Evolutionary conservation across 1,140 invertebrate species (phyloP).

Genomic region (Battus philenor): DNA sequence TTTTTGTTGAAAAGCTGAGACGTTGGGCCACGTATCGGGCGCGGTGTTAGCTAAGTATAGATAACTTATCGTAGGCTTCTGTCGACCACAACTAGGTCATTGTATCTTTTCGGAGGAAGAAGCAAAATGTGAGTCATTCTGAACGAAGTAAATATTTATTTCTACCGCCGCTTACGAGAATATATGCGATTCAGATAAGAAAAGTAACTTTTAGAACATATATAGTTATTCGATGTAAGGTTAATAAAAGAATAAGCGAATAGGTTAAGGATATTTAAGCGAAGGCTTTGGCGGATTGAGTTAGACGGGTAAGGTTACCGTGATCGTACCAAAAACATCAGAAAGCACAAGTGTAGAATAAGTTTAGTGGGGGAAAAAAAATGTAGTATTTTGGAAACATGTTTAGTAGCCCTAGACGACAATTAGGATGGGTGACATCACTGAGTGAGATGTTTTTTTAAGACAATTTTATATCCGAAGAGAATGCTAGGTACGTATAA

Average conservation of each 20-base stretch:
- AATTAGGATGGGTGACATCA: slow-evolving; percentile 37
- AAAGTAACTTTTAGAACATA: slow-evolving; percentile 58
- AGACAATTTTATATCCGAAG: slow-evolving; percentile 53
- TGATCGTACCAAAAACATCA: slow-evolving; percentile 44
- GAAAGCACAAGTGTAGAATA: slow-evolving; percentile 53
- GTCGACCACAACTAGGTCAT: slow-evolving; percentile 5
- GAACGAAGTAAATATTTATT: slow-evolving; percentile 52
- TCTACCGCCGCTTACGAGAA: slow-evolving; percentile 54
- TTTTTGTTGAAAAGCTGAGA: too few relatives aligned
- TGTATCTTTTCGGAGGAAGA: slow-evolving; percentile 3
- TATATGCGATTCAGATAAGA: slow-evolving; percentile 41
- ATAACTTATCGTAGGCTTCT: neutral
- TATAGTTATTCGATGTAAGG: slow-evolving; percentile 32
- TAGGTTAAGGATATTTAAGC: slow-evolving; percentile 37
- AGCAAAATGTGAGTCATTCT: slow-evolving; percentile 61
- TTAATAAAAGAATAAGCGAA: slow-evolving; percentile 4
- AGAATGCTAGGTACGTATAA: slow-evolving; percentile 35
- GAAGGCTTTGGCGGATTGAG: slow-evolving; percentile 5
- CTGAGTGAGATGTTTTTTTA: slow-evolving; percentile 60
- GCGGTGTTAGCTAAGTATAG: slow-evolving; percentile 16
- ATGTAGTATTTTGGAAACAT: slow-evolving; percentile 71
- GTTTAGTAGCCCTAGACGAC: slow-evolving; percentile 60
- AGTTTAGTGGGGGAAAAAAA: slow-evolving; percentile 54
- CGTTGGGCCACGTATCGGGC: slow-evolving; percentile 13
- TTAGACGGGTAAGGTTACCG: neutral